These are phyloP conservation scores for Dinoponera quadriceps DNA, from an alignment of 1,140 invertebrate genomes.

Conservation along the genomic window DNA sequence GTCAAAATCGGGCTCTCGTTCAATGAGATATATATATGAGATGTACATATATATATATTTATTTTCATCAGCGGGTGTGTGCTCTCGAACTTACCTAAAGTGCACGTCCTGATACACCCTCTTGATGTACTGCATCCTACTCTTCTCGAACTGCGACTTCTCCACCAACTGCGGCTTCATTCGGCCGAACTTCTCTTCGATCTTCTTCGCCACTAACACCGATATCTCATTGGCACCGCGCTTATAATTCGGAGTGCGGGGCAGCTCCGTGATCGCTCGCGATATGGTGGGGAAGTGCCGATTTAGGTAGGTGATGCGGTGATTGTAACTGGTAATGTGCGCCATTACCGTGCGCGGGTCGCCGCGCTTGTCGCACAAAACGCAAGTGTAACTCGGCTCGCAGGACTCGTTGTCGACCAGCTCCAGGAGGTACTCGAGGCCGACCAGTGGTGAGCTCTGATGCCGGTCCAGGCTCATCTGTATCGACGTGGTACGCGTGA, in stretches of 20 bases:
- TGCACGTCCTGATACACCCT: slow-evolving; percentile 86
- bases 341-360: slow-evolving; percentile 91
- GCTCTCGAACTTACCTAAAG: slow-evolving; percentile 84
- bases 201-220: slow-evolving; percentile 87
- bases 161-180: slow-evolving; percentile 87
- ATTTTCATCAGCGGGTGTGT: not conserved
- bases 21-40: too few species aligned
- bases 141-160: slow-evolving; percentile 86
- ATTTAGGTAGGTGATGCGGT: slow-evolving; percentile 88
- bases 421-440: slow-evolving; percentile 91
- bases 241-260: slow-evolving; percentile 85
- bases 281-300: slow-evolving; percentile 86
- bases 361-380: slow-evolving; percentile 91
- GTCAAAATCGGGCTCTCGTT: not conserved
- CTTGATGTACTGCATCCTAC: slow-evolving; percentile 86
- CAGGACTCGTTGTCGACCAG: slow-evolving; percentile 87
- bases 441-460: slow-evolving; percentile 86
- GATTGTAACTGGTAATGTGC: slow-evolving; percentile 91
- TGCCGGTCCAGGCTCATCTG: slow-evolving; percentile 86
- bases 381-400: slow-evolving; percentile 90
- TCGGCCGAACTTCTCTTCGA: slow-evolving; percentile 88
- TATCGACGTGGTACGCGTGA: slow-evolving; percentile 86
- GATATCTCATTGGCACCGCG: slow-evolving; percentile 86
- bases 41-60: too few species aligned
- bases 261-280: slow-evolving; percentile 83